Evolutionary conservation across 2,113 vertebrate genomes (phyloP), one percentile per base, ranked within the genome.

Genomic region (Nothocercus nigrocapillus): DNA sequence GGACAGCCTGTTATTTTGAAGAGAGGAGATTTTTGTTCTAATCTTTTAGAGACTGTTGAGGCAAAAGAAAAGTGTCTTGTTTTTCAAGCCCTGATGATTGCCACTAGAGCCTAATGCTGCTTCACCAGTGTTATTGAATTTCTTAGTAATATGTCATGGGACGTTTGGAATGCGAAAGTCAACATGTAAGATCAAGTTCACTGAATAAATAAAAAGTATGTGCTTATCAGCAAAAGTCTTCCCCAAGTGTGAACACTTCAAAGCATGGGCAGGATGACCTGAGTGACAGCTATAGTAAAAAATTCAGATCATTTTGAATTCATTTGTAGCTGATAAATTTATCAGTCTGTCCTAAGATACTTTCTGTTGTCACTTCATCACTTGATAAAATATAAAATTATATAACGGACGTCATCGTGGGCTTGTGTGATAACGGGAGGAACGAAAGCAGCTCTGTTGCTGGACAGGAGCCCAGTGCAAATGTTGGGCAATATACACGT

Each of bases 201-300:
- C 83, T n/a, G 66, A 84, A 76, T 81, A 90, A 95, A 91, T 88
- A 88, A 64, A 62, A 94, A 94, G 62, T 84, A 49, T 45, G 82
- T 79, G 80, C 80, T 94, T 96, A 95, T 95, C 93, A 69, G 90
- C 82, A 84, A 78, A 88, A 92, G 94, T 95, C 91, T 92, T 73
- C 66, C 86, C 38, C 76, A 75, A 93, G 85, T 81, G 70, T 17
- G 32, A 49, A 6, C 85, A 90, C 88, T 85, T 94, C 80, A 78
- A 49, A 92, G 73, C 80, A 64, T 0, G 3, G 76, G 58, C 96
- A 91, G 93, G 79, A 76, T 95, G 72, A 88, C 45, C 54, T 64
- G 56, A 91, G 61, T 81, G 92, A 82, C 80, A 90, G 69, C 90
- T 84, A 53, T 38, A 88, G 70, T 80, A 38, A 64, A 64, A 63